phyloP scores from a whole-genome alignment of 2,797 vertebrate genomes.

The Phataginus tricuspis region DNA sequence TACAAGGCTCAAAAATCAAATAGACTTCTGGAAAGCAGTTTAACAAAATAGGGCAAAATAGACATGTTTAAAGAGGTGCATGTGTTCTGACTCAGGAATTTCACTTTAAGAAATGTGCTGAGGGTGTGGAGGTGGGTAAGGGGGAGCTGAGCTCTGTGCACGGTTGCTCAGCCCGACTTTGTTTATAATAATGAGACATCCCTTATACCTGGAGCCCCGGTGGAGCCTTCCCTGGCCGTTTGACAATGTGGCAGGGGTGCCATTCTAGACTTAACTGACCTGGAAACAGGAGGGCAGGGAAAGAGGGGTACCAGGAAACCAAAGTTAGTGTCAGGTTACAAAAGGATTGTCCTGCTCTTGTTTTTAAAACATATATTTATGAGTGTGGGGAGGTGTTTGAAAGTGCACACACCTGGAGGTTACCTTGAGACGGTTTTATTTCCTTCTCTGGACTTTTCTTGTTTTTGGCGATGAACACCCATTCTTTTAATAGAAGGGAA shows the following conservation, averaged over 20 bases:
- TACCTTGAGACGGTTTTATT: not conserved
- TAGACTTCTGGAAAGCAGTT: not conserved
- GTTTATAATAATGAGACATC: too few species aligned
- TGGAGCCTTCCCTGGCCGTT: not conserved
- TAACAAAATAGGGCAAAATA: not conserved
- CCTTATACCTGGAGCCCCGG: too few species aligned
- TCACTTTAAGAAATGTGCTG: accelerated
- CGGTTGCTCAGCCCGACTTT: not conserved
- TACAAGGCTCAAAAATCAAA: not conserved
- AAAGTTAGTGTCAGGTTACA: not conserved
- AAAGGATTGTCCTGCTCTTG: accelerated
- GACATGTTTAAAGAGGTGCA: not conserved
- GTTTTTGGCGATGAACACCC: not conserved
- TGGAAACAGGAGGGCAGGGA: not conserved
- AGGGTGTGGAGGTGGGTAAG: not conserved
- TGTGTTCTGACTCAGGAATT: not conserved
- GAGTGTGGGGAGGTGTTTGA: not conserved
- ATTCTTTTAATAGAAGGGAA: not conserved
- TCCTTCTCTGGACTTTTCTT: not conserved
- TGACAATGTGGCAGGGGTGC: not conserved
- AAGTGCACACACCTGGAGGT: not conserved
- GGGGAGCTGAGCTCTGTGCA: not conserved
- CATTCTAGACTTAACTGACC: not conserved
- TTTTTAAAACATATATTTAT: not conserved
- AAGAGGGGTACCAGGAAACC: not conserved